These are phyloP conservation scores for Tetramorium parvispinum DNA, from an alignment of 1,140 invertebrate genomes.

Conservation along the genomic window DNA sequence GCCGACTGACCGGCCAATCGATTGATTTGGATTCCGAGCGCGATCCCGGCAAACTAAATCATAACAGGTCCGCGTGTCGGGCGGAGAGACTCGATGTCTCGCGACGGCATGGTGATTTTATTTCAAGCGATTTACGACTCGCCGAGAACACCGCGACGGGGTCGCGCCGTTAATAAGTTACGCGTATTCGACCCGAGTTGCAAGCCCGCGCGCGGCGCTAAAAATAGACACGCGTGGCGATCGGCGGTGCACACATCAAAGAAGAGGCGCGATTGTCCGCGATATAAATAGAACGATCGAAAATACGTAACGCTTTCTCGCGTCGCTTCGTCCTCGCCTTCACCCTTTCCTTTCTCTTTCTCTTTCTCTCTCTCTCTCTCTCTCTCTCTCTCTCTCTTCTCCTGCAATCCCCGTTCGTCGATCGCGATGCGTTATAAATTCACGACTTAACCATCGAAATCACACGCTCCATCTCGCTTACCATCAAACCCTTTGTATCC, in stretches of 20 bases:
- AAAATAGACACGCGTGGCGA: constrained; percentile 70
- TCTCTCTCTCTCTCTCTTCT: not conserved
- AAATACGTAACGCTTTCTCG: constrained; percentile 61
- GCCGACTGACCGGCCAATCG: not conserved
- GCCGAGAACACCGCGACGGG: constrained; percentile 14
- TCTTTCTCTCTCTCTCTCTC: not conserved
- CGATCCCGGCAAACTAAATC: constrained; percentile 37
- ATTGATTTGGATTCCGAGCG: constrained; percentile 25
- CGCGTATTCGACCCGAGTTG: constrained; percentile 13
- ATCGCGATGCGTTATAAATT: constrained; percentile 60
- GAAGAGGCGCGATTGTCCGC: constrained; percentile 66
- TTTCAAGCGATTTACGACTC: constrained; percentile 41
- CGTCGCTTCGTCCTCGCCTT: not conserved
- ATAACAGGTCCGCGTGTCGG: constrained; percentile 37
- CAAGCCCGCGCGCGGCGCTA: constrained; percentile 43
- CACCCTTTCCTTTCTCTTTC: not conserved
- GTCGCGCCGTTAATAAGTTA: constrained; percentile 46
- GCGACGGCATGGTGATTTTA: constrained; percentile 18
- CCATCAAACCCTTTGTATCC: not conserved
- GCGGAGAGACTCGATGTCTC: not conserved
- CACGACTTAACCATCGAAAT: constrained; percentile 46
- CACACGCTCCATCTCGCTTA: not conserved
- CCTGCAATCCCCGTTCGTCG: constrained; percentile 33
- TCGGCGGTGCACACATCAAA: constrained; percentile 61
- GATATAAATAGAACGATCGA: constrained; percentile 72